Evolutionary conservation across 2,888 invertebrate species (phyloP), one percentile per base, ranked within the genome.

Genomic region (Sphaerophoria rueppellii): DNA sequence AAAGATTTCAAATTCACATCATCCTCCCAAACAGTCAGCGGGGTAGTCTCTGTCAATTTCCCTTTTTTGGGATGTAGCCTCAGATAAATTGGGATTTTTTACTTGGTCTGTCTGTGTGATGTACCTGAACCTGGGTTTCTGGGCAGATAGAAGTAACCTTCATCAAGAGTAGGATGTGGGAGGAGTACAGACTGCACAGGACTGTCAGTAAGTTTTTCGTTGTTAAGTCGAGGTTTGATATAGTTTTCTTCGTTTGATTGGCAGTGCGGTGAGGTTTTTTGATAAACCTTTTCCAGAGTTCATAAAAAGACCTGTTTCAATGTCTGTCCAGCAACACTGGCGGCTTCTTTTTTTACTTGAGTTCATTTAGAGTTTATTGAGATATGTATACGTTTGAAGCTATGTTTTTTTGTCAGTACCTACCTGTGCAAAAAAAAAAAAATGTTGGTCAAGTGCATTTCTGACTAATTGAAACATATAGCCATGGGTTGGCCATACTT

Each of bases 221-320:
- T 74, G 77, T 82, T 82, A 82, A 82, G 82, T 82, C 82, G 86
- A 74, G 74, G 70, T 48, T 82, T 78, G 74, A 86, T 67, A 86
- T 76, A 85, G 80, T 85, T 81, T 81, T 78, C 65, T 48, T 74
- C 50, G 43, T 82, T 86, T 86, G 86, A 86, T 86, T 86, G 86
- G 86, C 86, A 86, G 71, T 86, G 82, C 82, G 82, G 86, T 74
- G 82, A 78, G 71, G 34, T 77, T 81, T 60, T 43, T 11, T 70
- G 80, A 72, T 83, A 76, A 24, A 69, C 69, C 76, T 76, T 78
- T 57, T 60, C 76, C 77, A 85, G 80, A 85, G 81, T 81, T 77
- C 81, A 81, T 81, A 80, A 54, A 40, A 2, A 73, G 58, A 55
- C 48, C 67, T 76, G 63, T 60, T 80, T 69, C 67, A 40, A 61